These are phyloP conservation scores for Ochropleura plecta DNA, from an alignment of 2,888 invertebrate genomes.

Conservation along the genomic window DNA sequence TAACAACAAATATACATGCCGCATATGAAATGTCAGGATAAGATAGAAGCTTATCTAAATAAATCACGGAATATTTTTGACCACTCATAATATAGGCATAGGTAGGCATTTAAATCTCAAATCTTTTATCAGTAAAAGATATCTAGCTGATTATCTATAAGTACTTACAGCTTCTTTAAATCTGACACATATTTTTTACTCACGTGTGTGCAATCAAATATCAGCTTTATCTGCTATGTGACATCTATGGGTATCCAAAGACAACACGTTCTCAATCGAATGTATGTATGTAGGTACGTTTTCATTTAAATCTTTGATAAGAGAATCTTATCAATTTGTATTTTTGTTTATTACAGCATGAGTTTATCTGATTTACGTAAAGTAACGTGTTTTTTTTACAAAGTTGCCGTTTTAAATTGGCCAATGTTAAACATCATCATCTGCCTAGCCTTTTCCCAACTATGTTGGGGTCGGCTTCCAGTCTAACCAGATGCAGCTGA, in stretches of 20 bases:
- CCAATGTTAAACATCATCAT: too few relatives aligned
- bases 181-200: neutral
- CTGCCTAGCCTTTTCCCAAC: too few relatives aligned
- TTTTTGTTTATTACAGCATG: slow-evolving; percentile 2
- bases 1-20: too few relatives aligned
- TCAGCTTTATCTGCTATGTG: neutral
- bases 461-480: too few relatives aligned
- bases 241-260: neutral
- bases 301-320: neutral
- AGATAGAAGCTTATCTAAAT: slow-evolving; percentile 8
- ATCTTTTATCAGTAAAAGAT: neutral
- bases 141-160: neutral
- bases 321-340: slow-evolving; percentile 2
- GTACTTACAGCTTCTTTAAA: neutral
- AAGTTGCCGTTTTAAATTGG: neutral
- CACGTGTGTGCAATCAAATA: neutral
- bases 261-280: neutral
- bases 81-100: neutral
- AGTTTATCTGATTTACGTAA: slow-evolving; percentile 3
- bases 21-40: neutral
- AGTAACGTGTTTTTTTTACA: neutral
- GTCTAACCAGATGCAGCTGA: too few relatives aligned
- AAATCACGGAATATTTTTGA: neutral
- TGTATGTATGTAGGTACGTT: neutral
- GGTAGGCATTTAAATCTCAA: neutral